Base-by-base conservation (phyloP, 2,888 invertebrate species). In the Diadromus collaris region DNA sequence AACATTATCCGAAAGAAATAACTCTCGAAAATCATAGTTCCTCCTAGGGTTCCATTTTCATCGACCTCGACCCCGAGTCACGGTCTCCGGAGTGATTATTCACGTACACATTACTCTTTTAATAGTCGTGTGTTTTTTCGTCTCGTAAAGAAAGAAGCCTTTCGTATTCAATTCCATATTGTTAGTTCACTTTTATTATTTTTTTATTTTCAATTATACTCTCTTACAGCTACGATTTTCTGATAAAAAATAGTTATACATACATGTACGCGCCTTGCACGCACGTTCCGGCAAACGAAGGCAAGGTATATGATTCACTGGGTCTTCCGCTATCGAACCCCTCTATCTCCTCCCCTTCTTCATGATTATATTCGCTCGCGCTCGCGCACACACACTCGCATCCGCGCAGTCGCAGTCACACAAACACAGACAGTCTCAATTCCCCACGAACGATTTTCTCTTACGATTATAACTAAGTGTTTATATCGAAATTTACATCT, bases 111-210 rank as follows among this genome's bases (percentile, higher is more conserved):
- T 56, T 29, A 10, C 29, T 13, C 13, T 29, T 29, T 56, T 27
- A 29, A 29, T 32, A 7, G 21, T 48, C 29, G 46, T 19, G 24
- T 56, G 67, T 76, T 79, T 58, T 75, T 78, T 85, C 86, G 86
- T 87, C 88, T 89, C 85, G 87, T 89, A 87, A 89, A 89, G 88
- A 89, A 88, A 89, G 87, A 86, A 64, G 85, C 84, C 85, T 83
- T 77, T 85, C 82, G 75, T 76, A 75, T 81, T 68, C 70, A 72
- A 78, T 81, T 80, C 51, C 65, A 83, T 85, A 86, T 87, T 84
- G 88, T 90, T 90, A 89, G 88, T 90, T 87, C 70, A 63, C 68
- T 48, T 72, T 84, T 88, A 88, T 79, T 76, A 41, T 71, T 84
- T 76, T 46, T 71, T 84, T 88, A 88, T 79, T 38, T 38, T 38